These are phyloP conservation scores for Crossaster papposus DNA, from an alignment of 53 echinoderm and acorn worm genomes.

Conservation along the genomic window DNA sequence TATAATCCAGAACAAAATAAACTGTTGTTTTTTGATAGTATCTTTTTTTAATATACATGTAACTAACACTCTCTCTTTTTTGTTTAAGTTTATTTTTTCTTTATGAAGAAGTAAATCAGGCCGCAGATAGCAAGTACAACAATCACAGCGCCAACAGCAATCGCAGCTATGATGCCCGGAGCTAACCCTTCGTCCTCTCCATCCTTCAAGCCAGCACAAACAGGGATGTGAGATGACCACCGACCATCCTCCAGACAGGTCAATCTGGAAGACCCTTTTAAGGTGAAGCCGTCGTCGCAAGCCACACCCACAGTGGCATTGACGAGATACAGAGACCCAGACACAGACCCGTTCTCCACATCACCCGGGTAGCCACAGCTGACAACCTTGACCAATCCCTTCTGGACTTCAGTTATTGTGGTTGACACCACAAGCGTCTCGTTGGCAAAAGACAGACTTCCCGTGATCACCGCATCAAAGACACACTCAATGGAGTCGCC, in stretches of 20 bases:
- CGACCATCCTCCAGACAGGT: slow-evolving; percentile 39
- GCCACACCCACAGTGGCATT: slow-evolving; percentile 27
- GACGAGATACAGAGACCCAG: slow-evolving; percentile 46
- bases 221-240: slow-evolving; percentile 23
- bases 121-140: neutral
- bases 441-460: slow-evolving; percentile 59
- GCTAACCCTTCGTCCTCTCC: neutral
- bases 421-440: slow-evolving; percentile 44
- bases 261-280: slow-evolving; percentile 30
- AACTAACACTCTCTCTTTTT: too few relatives aligned
- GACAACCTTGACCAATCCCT: slow-evolving; percentile 54
- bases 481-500: slow-evolving; percentile 59
- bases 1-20: too few relatives aligned
- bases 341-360: slow-evolving; percentile 51
- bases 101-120: neutral
- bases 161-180: neutral
- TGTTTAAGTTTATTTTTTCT: neutral
- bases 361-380: slow-evolving; percentile 67
- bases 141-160: neutral
- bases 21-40: too few relatives aligned
- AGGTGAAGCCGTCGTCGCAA: slow-evolving; percentile 24
- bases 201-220: slow-evolving; percentile 10
- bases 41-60: too few relatives aligned
- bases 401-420: slow-evolving; percentile 27
- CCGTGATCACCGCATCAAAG: slow-evolving; percentile 56